These are phyloP conservation scores for Borostomias antarcticus DNA, from an alignment of 2,797 vertebrate genomes.

Conservation along the genomic window DNA sequence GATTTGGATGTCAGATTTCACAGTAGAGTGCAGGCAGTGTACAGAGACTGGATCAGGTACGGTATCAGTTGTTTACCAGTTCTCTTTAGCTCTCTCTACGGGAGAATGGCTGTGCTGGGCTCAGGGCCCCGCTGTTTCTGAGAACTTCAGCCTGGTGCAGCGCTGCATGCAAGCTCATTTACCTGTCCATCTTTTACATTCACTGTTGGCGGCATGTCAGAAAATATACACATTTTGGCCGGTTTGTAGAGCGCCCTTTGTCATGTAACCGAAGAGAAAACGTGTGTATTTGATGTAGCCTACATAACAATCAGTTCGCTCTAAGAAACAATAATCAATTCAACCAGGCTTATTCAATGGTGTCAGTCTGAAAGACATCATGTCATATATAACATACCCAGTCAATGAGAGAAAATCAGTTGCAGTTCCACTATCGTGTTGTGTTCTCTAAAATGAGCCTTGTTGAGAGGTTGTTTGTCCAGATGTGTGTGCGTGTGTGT, in stretches of 20 bases:
- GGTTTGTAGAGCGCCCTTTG: neutral
- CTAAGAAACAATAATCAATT: neutral
- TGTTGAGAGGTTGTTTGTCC: conserved; percentile 10
- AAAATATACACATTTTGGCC: conserved; percentile 28
- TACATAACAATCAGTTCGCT: too few relatives aligned
- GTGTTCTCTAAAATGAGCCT: conserved; percentile 13
- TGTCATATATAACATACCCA: neutral
- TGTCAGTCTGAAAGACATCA: neutral
- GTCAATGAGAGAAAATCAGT: neutral
- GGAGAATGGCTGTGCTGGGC: conserved; percentile 44
- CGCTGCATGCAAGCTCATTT: conserved; percentile 47
- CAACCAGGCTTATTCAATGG: neutral
- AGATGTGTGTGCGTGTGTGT: conserved; percentile 8
- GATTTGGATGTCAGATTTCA: conserved; percentile 19
- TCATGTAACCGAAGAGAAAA: too few relatives aligned
- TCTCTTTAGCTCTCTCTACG: conserved; percentile 40
- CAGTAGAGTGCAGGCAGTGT: conserved; percentile 21
- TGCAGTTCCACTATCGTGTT: neutral
- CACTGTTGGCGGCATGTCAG: conserved; percentile 10
- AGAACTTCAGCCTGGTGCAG: conserved; percentile 41
- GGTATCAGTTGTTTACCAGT: neutral
- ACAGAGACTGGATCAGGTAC: conserved; percentile 28
- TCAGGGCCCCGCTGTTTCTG: conserved; percentile 44
- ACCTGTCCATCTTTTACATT: conserved; percentile 51
- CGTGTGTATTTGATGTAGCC: neutral